A percentile compares a stretch with the other conserved stretches of the same genome.
phyloP scores from a whole-genome alignment of 2,888 invertebrate species.

The Apodemia hepburni region DNA sequence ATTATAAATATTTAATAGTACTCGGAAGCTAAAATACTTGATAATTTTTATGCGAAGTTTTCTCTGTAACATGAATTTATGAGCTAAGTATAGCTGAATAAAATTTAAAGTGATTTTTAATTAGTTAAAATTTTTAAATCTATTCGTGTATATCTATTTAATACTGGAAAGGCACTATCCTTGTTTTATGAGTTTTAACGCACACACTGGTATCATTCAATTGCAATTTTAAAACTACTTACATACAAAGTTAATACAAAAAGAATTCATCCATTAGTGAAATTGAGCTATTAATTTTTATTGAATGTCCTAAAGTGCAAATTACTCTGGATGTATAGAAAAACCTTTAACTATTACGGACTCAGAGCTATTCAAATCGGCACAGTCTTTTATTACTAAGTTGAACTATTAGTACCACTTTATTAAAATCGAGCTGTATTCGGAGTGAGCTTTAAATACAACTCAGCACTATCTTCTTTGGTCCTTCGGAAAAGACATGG shows the following conservation, averaged over 20 bases:
- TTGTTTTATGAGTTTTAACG: constrained; percentile 46
- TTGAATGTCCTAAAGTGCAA: constrained; percentile 16
- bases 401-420: constrained; percentile 16
- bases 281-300: constrained; percentile 17
- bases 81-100: background rate
- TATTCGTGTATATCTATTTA: constrained; percentile 35
- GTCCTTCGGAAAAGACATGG: constrained; percentile 58
- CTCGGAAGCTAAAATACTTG: background rate
- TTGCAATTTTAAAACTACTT: background rate
- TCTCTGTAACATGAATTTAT: background rate
- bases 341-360: constrained; percentile 11
- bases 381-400: constrained; percentile 52
- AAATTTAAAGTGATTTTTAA: background rate
- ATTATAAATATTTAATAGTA: background rate
- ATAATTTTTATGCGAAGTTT: background rate
- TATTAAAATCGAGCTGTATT: background rate
- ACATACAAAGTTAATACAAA: background rate
- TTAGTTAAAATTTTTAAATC: constrained; percentile 21
- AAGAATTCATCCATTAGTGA: constrained; percentile 15
- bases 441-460: constrained; percentile 11
- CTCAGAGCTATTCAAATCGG: background rate
- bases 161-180: constrained; percentile 69
- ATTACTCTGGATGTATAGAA: constrained; percentile 8
- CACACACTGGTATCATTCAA: constrained; percentile 6
- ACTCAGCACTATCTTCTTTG: constrained; percentile 37